phyloP scores from a whole-genome alignment of 2,888 invertebrate genomes.

The Panopea generosa region DNA sequence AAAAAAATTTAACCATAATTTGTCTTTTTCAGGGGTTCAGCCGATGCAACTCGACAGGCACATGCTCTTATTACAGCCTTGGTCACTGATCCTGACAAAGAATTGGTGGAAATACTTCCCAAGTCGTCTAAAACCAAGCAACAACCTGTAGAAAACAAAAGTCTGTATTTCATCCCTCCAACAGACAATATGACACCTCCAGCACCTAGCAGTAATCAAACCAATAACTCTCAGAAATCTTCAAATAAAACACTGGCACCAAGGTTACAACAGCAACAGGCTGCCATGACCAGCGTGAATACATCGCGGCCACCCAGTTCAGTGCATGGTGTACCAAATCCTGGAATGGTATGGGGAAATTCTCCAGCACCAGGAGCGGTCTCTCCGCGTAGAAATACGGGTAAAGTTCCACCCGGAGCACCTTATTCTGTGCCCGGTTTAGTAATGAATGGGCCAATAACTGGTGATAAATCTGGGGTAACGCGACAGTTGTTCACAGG shows the following conservation, averaged over 20 bases:
- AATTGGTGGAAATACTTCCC: slow-evolving; percentile 79
- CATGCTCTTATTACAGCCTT: slow-evolving; percentile 95
- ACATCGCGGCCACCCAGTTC: slow-evolving; percentile 6
- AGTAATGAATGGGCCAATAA: slow-evolving; percentile 67
- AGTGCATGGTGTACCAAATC: slow-evolving; percentile 25
- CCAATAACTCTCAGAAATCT: slow-evolving; percentile 35
- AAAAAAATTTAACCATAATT: too few relatives aligned
- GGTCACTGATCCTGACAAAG: slow-evolving; percentile 95
- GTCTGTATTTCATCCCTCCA: slow-evolving; percentile 66
- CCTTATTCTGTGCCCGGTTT: slow-evolving; percentile 64
- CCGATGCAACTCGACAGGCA: slow-evolving; percentile 97
- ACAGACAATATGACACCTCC: slow-evolving; percentile 27
- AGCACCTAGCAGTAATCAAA: slow-evolving; percentile 7
- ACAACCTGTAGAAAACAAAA: slow-evolving; percentile 54
- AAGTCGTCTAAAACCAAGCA: slow-evolving; percentile 61
- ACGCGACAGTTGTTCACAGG: slow-evolving; percentile 82
- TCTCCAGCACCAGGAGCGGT: slow-evolving; percentile 49
- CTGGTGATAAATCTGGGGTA: slow-evolving; percentile 68
- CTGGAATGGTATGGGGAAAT: slow-evolving; percentile 64
- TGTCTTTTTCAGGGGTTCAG: slow-evolving; percentile 89
- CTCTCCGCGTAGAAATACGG: slow-evolving; percentile 61
- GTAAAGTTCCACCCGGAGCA: slow-evolving; percentile 44
- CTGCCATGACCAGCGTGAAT: slow-evolving; percentile 24
- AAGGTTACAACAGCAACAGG: slow-evolving; percentile 52
- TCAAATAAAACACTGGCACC: slow-evolving; percentile 52